These are phyloP conservation scores for Anoplolepis gracilipes DNA, from an alignment of 1,140 invertebrate genomes.

Conservation along the genomic window DNA sequence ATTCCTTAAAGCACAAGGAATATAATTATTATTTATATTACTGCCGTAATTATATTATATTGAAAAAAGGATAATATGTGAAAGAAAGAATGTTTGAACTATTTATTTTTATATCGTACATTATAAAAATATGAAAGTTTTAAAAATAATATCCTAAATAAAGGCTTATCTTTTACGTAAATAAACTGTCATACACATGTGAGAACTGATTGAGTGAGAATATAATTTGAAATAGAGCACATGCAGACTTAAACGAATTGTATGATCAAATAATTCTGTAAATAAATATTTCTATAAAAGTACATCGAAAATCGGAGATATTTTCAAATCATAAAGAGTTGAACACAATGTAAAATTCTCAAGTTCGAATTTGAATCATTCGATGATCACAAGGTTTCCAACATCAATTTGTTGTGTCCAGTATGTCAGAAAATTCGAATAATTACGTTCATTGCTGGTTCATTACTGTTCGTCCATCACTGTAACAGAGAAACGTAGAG, in stretches of 20 bases:
- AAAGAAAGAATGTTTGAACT: background rate
- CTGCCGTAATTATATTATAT: conserved; percentile 1
- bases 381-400: background rate
- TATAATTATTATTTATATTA: background rate
- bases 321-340: background rate
- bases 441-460: too few relatives aligned
- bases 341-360: conserved; percentile 15
- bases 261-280: too few relatives aligned
- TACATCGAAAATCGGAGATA: background rate
- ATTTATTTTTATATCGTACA: background rate
- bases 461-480: conserved; percentile 43
- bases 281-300: too few relatives aligned
- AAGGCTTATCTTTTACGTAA: background rate
- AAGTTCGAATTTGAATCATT: too few relatives aligned
- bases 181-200: background rate
- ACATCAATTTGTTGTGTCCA: background rate
- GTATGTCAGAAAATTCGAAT: conserved; percentile 2
- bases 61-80: background rate
- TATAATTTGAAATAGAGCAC: background rate
- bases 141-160: background rate
- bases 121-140: background rate
- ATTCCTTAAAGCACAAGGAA: background rate
- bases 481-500: conserved; percentile 47
- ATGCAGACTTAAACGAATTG: background rate
- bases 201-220: background rate